Evolutionary conservation across 2,113 vertebrate species (phyloP), one percentile per base, ranked within the genome.

Genomic region (Corythornis madagascariensis): DNA sequence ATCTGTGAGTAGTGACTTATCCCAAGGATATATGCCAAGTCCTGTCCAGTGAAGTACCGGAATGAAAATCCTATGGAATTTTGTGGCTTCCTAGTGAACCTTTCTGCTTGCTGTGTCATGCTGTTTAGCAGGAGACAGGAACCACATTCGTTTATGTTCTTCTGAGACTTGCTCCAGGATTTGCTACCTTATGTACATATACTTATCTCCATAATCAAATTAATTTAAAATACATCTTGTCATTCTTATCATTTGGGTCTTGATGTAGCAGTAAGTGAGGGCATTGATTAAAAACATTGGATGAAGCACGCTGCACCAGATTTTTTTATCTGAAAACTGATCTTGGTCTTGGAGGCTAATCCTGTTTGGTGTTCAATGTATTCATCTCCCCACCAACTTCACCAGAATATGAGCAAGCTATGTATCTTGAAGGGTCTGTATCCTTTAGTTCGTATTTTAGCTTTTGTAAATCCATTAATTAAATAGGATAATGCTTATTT

Each of bases 401-500:
- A 72, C 15, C 81, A 69, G 61, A 81, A 63, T 55, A 17, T 31
- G 38, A 84, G 45, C 12, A 77, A 85, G 18, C 35, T 48, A 9
- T 48, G 35, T 31, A 48, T n/a, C 93, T 90, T 67, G 13, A 91
- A 94, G 83, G 48, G 61, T 75, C 61, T 80, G 43, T 11, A 13
- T 76, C 33, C 31, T 74, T 83, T 35, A 73, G 43, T 38, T 90
- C 0, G 0, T 56, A 65, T 57, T 83, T 86, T 80, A 80, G n/a
- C 66, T 73, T 81, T 88, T 72, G 45, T 48, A 53, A 83, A 74
- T 75, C 43, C 35, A 79, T 94, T 92, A 84, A 92, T 94, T 96
- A 90, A 94, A 89, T 59, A 84, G n/a, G 42, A 75, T 86, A 95
- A 93, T 89, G 35, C 55, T 76, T 90, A 61, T 50, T 78, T 88